Conservation (phyloP, 2,888 invertebrate genomes). For the Diaperis boleti region DNA sequence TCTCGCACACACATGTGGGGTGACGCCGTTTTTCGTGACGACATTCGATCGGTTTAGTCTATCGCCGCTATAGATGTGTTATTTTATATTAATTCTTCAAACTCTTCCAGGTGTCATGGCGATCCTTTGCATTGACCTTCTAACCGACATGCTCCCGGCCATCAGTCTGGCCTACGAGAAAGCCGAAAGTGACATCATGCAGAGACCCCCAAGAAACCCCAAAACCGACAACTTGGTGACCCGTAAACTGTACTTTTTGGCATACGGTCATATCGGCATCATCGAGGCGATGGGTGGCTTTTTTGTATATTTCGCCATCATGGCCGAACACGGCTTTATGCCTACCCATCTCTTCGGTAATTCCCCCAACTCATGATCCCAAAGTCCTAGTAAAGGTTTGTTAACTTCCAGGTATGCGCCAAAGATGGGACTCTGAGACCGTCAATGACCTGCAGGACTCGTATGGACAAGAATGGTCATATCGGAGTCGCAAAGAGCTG, state of each 20-base stretch:
- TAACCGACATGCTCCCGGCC: conserved; percentile 84
- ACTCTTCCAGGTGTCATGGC: conserved; percentile 70
- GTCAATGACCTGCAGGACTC: conserved; percentile 78
- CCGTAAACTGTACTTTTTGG: conserved; percentile 77
- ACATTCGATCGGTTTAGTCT: no score
- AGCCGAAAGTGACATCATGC: conserved; percentile 84
- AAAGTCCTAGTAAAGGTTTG: neutral
- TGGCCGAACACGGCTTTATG: conserved; percentile 88
- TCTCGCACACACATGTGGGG: no score
- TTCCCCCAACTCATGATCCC: neutral
- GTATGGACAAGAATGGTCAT: conserved; percentile 85
- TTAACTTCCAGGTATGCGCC: conserved; percentile 73
- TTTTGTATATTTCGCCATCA: conserved; percentile 86
- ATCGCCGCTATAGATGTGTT: no score
- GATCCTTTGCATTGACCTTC: conserved; percentile 79
- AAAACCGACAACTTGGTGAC: conserved; percentile 71
- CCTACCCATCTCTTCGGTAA: conserved; percentile 71
- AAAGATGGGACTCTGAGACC: conserved; percentile 81
- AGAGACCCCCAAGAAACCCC: conserved; percentile 71
- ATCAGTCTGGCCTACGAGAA: conserved; percentile 85
- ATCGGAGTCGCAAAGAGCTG: conserved; percentile 76
- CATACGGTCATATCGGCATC: conserved; percentile 89
- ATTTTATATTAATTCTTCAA: no score
- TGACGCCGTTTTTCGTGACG: no score
- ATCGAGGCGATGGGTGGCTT: conserved; percentile 89